Evolutionary conservation across 2,888 invertebrate species (phyloP), one percentile per base, ranked within the genome.

Genomic region (Eulithis prunata): DNA sequence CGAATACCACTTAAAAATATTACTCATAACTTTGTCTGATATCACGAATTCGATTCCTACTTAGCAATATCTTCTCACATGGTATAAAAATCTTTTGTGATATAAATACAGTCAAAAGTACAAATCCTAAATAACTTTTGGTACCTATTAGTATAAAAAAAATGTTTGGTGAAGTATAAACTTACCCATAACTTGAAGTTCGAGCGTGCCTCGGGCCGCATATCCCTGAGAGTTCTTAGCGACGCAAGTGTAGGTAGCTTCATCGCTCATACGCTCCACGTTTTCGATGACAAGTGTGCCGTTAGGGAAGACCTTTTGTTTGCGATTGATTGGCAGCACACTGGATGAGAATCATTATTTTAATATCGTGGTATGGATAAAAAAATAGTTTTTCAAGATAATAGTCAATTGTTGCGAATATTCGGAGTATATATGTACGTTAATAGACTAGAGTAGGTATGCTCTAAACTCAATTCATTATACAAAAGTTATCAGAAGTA

Each of bases 181-280:
- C 98, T 96, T 95, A 99, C 99, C 98, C 97, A 99, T 98, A 62
- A 99, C 98, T 96, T 97, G 97, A 68, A 99, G 96, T 95, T 98
- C 98, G 67, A 99, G 94, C 43, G 96, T 96, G 80, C 97, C 97
- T 71, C 97, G 94, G 49, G 97, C 97, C 75, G 96, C 97, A 91
- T 97, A 98, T 66, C 97, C 98, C 85, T 98, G 97, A 12, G 96
- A 96, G 89, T 98, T 98, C 85, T 97, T 96, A 32, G 98, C 99
- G 36, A 98, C 97, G 87, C 99, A 99, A 0, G 97, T 97, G 92
- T 99, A 99, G 0, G 97, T 96, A 8, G 98, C 98, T 85, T 98
- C 98, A 88, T 99, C 99, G 69, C 97, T 97, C 80, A 95, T 95
- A 56, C 98, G 95, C 90, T 98, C 98, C 7, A 99, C 98, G 85